These are phyloP conservation scores for Azorinus chamasolen DNA, from an alignment of 2,888 invertebrate genomes.

Conservation along the genomic window DNA sequence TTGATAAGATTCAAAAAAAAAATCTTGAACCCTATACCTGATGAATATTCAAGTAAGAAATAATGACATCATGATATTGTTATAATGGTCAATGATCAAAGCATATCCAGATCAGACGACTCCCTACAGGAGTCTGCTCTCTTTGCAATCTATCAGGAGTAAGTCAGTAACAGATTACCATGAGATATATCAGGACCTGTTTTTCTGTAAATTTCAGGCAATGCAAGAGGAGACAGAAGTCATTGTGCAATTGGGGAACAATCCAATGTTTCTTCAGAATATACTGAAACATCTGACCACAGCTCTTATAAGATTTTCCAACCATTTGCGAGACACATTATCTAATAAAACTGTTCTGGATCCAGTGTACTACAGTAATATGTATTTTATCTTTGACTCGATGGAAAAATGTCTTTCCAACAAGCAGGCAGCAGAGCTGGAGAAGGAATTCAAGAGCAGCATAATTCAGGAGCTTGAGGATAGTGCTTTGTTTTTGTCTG, in stretches of 20 bases:
- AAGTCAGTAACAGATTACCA: too few species aligned
- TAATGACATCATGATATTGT: too few species aligned
- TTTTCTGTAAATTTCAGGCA: too few species aligned
- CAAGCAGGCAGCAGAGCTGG: not conserved
- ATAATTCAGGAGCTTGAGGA: conserved; percentile 39
- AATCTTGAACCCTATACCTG: too few species aligned
- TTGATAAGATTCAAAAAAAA: too few species aligned
- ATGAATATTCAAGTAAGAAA: too few species aligned
- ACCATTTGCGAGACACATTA: conserved; percentile 1
- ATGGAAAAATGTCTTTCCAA: conserved; percentile 17
- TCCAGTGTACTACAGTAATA: conserved; percentile 35
- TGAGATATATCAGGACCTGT: too few species aligned
- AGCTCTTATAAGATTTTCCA: conserved; percentile 4
- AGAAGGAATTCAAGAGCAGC: conserved; percentile 6
- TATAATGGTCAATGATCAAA: too few species aligned
- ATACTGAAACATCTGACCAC: not conserved
- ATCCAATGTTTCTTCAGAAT: not conserved
- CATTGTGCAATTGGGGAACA: conserved; percentile 5
- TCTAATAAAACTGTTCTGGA: not conserved
- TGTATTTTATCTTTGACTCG: conserved; percentile 39
- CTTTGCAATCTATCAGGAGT: too few species aligned
- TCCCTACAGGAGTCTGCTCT: too few species aligned
- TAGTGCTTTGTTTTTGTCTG: conserved; percentile 50
- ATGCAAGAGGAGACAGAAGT: not conserved
- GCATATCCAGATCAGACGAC: too few species aligned